Base-by-base conservation (phyloP, 2,113 vertebrate genomes). In the Myiopsitta monachus region DNA sequence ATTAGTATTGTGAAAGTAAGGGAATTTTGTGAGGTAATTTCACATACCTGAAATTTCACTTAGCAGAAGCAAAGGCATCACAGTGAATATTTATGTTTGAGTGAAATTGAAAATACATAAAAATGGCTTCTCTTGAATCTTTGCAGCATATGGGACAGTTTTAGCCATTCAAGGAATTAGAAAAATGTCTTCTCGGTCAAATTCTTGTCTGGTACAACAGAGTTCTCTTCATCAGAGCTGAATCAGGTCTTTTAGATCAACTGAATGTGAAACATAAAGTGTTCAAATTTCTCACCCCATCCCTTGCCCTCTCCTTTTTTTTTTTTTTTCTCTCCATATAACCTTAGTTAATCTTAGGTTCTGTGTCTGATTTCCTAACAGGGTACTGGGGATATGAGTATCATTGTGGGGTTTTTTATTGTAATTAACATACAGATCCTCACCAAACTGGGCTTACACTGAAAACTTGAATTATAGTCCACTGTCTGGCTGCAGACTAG, bases 1-100 rank as follows among this genome's bases (percentile, higher is more conserved):
- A 97, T 97, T 96, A 96, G 89, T 70, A 77, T 52, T 94, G 89
- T 70, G 95, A 93, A 97, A 94, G 90, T 95, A 81, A 94, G 83
- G 92, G 73, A 90, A 89, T 96, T 96, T 94, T 84, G 89, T 94
- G 85, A 96, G 67, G 82, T 49, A 49, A 95, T 96, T 96, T 93
- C 63, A 66, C 39, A n/a, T 81, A 93, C 75, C 85, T 95, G 88
- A 73, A 90, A 94, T 85, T 90, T 93, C 80, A 81, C 80, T 96
- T 90, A 88, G 83, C 22, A 47, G 78, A 49, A 88, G 33, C 68
- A 69, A 90, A 70, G 70, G 47, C 10, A 69, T 33, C 44, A 31
- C 70, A 85, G 77, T 80, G 92, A 76, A 93, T 96, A 83, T 94
- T 91, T 95, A 92, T 81, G 38, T 36, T 30, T 21, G 16, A 6